Conservation (phyloP, 1,140 invertebrate species). For the Heliothis subflexa region DNA sequence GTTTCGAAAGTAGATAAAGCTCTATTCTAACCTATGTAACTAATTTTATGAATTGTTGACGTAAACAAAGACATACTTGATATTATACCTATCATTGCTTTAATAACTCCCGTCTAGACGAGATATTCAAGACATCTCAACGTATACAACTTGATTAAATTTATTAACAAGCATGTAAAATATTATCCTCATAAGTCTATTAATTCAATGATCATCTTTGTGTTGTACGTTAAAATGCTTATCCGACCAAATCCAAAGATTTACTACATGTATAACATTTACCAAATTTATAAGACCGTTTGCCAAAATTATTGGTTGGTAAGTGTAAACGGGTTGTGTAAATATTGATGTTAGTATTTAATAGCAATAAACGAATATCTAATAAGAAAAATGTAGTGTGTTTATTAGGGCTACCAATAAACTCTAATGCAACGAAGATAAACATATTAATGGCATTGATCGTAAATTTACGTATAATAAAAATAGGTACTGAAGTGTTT, state of each 20-base stretch:
- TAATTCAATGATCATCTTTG: background rate
- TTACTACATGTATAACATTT: background rate
- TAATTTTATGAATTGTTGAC: background rate
- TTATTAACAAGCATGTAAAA: background rate
- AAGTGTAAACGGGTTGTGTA: background rate
- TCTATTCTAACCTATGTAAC: too few species aligned
- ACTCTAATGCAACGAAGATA: background rate
- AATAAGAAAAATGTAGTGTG: background rate
- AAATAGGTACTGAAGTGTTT: background rate
- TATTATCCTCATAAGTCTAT: background rate
- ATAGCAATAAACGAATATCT: conserved; percentile 5
- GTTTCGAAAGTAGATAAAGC: too few species aligned
- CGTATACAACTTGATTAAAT: background rate
- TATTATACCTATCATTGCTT: background rate
- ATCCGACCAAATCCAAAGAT: background rate
- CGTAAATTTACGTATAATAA: background rate
- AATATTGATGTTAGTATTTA: conserved; percentile 9
- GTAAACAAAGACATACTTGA: background rate
- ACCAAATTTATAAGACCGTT: background rate
- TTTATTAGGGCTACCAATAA: background rate
- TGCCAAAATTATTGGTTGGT: conserved; percentile 11
- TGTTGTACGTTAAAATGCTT: background rate
- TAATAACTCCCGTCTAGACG: background rate
- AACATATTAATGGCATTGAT: background rate
- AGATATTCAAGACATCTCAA: background rate